These are phyloP conservation scores for Meganola albula DNA, from an alignment of 2,888 invertebrate genomes.

Conservation along the genomic window DNA sequence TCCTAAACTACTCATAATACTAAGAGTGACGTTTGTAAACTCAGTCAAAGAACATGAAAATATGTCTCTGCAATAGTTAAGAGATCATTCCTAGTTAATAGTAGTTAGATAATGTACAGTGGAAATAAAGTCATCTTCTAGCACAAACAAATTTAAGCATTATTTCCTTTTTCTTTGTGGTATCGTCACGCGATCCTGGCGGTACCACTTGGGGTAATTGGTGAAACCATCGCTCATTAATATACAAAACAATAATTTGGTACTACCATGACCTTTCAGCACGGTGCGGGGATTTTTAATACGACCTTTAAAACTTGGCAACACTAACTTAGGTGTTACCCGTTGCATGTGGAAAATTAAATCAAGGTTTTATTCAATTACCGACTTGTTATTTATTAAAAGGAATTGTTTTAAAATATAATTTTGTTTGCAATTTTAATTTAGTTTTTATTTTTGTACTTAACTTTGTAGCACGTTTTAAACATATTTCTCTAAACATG, in stretches of 20 bases:
- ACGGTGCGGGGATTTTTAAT: conserved; percentile 41
- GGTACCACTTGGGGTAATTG: conserved; percentile 70
- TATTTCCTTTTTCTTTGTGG: conserved; percentile 45
- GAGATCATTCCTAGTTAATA: no score
- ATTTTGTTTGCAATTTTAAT: conserved; percentile 8
- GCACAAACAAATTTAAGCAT: conserved; percentile 40
- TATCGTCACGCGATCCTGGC: conserved; percentile 52
- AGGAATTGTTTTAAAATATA: conserved; percentile 2
- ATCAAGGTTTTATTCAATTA: conserved; percentile 17
- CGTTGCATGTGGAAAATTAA: conserved; percentile 22
- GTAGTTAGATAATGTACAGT: no score
- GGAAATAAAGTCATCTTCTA: no score
- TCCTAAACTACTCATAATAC: no score
- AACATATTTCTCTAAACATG: no score
- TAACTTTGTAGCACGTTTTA: no score
- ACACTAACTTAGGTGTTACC: conserved; percentile 16
- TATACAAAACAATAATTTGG: conserved; percentile 59
- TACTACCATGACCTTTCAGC: conserved; percentile 55
- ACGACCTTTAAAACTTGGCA: conserved; percentile 45
- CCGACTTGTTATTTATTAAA: conserved; percentile 1
- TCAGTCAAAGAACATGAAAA: no score
- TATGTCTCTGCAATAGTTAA: no score
- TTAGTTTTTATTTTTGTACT: no score
- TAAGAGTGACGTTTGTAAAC: no score
- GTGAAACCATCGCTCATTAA: conserved; percentile 50